These are phyloP conservation scores for Drosophila suboccidentalis DNA, from an alignment of 2,888 invertebrate species.

Conservation along the genomic window DNA sequence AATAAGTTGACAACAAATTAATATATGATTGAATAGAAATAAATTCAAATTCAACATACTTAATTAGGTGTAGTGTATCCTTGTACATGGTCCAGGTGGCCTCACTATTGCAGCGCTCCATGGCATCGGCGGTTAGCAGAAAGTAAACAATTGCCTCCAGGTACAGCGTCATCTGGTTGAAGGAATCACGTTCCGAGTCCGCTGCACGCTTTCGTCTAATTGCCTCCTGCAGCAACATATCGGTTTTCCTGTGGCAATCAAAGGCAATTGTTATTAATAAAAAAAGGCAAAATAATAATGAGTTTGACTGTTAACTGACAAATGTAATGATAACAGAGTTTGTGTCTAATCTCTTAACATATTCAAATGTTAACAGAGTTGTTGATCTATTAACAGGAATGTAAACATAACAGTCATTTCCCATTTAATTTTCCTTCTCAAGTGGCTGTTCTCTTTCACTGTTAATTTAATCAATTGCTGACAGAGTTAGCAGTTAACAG, in stretches of 20 bases:
- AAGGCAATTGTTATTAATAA: neutral
- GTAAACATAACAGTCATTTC: no score
- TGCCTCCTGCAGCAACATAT: constrained; percentile 92
- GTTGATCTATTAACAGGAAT: neutral
- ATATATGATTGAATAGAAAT: no score
- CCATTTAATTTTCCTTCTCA: no score
- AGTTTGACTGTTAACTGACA: neutral
- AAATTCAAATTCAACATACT: constrained; percentile 87
- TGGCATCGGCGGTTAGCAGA: constrained; percentile 94
- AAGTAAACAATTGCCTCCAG: constrained; percentile 97
- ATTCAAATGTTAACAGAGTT: neutral
- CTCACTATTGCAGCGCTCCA: constrained; percentile 94
- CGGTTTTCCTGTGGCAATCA: constrained; percentile 78
- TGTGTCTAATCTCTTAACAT: neutral
- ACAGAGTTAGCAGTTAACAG: no score
- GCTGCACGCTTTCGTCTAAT: constrained; percentile 94
- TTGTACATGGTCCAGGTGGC: constrained; percentile 96
- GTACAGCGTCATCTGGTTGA: constrained; percentile 95
- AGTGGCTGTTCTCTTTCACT: no score
- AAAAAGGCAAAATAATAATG: neutral
- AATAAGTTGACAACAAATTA: constrained; percentile 15
- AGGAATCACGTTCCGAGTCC: constrained; percentile 92
- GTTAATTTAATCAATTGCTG: no score
- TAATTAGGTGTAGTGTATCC: constrained; percentile 93
- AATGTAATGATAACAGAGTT: neutral